Base-by-base conservation (phyloP, 2,113 vertebrate species). In the Bubo blakistoni region DNA sequence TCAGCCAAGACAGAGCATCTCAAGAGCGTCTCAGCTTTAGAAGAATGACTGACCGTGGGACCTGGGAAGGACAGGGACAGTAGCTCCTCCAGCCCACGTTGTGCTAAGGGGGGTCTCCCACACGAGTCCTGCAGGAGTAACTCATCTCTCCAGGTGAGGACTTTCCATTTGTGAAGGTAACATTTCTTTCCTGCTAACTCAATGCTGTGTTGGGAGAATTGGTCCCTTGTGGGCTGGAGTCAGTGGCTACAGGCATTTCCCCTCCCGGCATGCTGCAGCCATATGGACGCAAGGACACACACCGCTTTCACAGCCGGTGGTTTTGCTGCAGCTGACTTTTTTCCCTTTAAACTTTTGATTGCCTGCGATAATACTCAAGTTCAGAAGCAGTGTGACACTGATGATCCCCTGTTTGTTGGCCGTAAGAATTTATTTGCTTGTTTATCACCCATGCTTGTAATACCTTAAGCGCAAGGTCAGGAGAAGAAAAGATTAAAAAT, bases 341-440 rank as follows among this genome's bases (percentile, higher is more conserved):
- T 89, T 76, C 82, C 51, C 86, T 92, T 94, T 94, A 85, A 92
- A 95, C 54, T 95, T 92, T 92, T 14, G 9, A 66, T 62, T 86
- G 86, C 84, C 74, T 85, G 70, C 52, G 62, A 90, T 70, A 88
- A 95, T 72, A 46, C 81, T 59, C 12, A 19, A 51, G 54, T 86
- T 94, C 66, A 65, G 84, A 65, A 87, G 58, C 46, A 62, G 49
- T 11, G 40, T 40, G 38, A 78, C 38, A 57, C 40, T 46, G 62
- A 72, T 47, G 84, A 72, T 91, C 55, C 70, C 67, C 69, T 84
- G 49, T 55, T 87, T 79, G 57, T 16, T 91, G 78, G 70, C 73
- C 6, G 0, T 83, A 89, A 92, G 89, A 91, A 85, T 96, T 97
- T 94, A 89, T 95, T 77, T 95, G 81, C 89, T 76, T 95, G n/a